These are phyloP conservation scores for Hyperopisus bebe DNA, from an alignment of 2,113 vertebrate species.

Conservation along the genomic window DNA sequence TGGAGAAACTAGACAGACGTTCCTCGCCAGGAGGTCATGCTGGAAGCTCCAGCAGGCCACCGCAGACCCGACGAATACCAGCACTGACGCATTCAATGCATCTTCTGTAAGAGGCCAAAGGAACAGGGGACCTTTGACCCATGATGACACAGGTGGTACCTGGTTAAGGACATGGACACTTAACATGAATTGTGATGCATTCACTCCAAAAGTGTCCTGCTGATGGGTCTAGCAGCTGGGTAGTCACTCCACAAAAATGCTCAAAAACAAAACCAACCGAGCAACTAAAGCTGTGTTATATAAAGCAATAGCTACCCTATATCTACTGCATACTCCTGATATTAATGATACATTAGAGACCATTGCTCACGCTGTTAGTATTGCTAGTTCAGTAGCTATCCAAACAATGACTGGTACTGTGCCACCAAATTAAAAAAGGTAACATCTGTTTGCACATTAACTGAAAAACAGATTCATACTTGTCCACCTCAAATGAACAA, in stretches of 20 bases:
- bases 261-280: not conserved
- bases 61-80: not conserved
- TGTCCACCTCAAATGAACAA: not conserved
- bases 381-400: not conserved
- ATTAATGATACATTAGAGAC: not conserved
- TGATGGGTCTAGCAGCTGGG: not conserved
- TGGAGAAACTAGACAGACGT: not conserved
- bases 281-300: not conserved
- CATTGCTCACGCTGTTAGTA: not conserved
- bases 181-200: not conserved
- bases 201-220: not conserved
- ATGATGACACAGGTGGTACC: not conserved
- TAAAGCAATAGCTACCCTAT: not conserved
- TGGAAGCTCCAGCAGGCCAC: not conserved
- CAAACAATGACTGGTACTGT: not conserved
- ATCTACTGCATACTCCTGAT: not conserved
- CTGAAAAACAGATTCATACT: not conserved
- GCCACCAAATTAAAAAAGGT: not conserved
- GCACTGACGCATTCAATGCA: not conserved
- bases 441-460: not conserved
- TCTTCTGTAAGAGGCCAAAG: not conserved
- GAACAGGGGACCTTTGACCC: not conserved
- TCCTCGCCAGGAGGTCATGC: not conserved
- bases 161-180: not conserved
- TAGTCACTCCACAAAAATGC: not conserved